A percentile compares a stretch with the other conserved stretches of the same genome.
These are phyloP conservation scores for Ctenochaetus hawaiiensis DNA, from an alignment of 2,797 vertebrate genomes.

Conservation along the genomic window DNA sequence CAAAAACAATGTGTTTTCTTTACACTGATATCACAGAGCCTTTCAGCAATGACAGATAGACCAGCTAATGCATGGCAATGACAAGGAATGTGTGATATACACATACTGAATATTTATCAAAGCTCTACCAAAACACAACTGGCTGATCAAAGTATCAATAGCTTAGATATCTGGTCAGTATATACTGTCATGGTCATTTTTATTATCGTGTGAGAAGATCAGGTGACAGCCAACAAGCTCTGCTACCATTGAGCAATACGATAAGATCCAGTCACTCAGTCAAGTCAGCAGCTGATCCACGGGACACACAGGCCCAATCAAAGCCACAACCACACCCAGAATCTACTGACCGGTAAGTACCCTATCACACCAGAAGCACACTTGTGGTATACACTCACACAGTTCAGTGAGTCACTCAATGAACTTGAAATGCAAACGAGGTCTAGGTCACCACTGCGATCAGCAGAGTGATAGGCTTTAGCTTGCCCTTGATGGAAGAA, in stretches of 20 bases:
- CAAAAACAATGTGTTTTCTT: conserved; percentile 38
- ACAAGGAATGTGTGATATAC: neutral
- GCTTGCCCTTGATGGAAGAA: neutral
- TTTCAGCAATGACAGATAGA: conserved; percentile 43
- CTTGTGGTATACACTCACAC: conserved; percentile 5
- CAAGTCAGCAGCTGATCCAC: conserved; percentile 43
- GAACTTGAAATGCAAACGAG: conserved; percentile 33
- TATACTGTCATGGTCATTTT: neutral
- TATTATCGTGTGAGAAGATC: neutral
- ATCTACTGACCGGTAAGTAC: conserved; percentile 54
- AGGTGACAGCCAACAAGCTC: neutral
- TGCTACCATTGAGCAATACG: conserved; percentile 19
- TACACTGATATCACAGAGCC: conserved; percentile 37
- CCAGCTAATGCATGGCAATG: conserved; percentile 7
- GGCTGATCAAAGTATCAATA: neutral
- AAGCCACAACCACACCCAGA: conserved; percentile 56
- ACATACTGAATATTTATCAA: neutral
- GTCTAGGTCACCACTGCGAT: neutral
- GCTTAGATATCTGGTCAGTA: neutral
- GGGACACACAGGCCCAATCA: conserved; percentile 14
- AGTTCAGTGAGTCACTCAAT: conserved; percentile 45
- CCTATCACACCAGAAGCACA: conserved; percentile 35
- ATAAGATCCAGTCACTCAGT: conserved; percentile 9
- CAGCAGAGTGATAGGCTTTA: neutral
- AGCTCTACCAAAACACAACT: neutral